These are phyloP conservation scores for Limnephilus lunatus DNA, from an alignment of 2,888 invertebrate genomes.

Conservation along the genomic window DNA sequence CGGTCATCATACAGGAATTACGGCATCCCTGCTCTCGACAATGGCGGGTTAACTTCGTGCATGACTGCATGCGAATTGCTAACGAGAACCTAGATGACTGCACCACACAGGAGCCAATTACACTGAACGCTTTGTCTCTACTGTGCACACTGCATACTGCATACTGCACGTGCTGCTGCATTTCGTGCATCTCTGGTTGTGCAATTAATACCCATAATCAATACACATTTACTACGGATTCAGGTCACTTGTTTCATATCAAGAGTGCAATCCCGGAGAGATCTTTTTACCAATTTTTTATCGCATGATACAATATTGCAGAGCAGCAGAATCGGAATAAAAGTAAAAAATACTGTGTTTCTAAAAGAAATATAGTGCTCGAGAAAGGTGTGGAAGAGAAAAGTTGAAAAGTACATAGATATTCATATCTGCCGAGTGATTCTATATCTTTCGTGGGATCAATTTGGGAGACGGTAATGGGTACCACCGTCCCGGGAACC, in stretches of 20 bases:
- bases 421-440: too few species aligned
- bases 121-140: constrained; percentile 47
- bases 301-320: background rate
- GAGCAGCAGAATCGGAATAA: background rate
- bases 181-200: background rate
- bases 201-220: background rate
- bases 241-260: background rate
- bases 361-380: background rate
- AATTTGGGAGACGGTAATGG: too few species aligned
- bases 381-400: too few species aligned
- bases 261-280: background rate
- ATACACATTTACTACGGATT: background rate
- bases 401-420: too few species aligned
- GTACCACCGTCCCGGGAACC: too few species aligned
- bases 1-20: constrained; percentile 46
- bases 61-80: constrained; percentile 46
- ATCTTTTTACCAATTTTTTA: background rate
- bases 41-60: constrained; percentile 38
- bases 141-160: background rate
- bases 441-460: too few species aligned
- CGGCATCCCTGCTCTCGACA: constrained; percentile 22
- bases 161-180: constrained; percentile 9
- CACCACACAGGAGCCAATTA: constrained; percentile 45
- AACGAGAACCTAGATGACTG: constrained; percentile 46
- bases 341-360: background rate